phyloP scores from a whole-genome alignment of 2,113 vertebrate genomes.

The Polypterus senegalus region DNA sequence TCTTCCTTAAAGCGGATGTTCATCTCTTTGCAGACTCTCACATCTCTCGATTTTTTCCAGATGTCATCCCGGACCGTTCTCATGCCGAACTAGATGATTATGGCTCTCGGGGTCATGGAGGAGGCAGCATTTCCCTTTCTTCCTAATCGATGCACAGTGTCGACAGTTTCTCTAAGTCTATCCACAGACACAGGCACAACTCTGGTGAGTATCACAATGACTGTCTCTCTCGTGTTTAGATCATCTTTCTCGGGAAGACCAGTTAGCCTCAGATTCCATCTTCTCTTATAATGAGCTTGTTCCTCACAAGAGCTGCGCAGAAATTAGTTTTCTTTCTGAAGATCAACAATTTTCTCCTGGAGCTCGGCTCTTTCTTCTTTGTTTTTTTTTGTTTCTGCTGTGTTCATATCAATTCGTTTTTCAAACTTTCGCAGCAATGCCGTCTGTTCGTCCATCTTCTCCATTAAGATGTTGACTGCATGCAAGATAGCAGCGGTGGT shows the following conservation, averaged over 20 bases:
- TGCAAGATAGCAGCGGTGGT: no score
- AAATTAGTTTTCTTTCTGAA: no score
- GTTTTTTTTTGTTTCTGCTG: no score
- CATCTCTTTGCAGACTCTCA: constrained; percentile 15
- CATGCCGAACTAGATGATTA: constrained; percentile 16
- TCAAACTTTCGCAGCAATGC: no score
- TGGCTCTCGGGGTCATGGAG: constrained; percentile 7
- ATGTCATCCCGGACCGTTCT: constrained; percentile 8
- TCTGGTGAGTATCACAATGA: constrained; percentile 16
- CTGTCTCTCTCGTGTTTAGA: constrained; percentile 10
- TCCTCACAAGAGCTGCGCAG: no score
- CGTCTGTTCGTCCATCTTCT: no score
- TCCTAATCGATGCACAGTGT: no score
- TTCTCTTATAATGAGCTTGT: neutral
- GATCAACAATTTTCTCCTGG: no score
- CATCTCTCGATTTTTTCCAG: constrained; percentile 10
- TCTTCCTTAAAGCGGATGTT: constrained; percentile 16
- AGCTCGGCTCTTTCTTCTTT: no score
- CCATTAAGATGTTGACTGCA: no score
- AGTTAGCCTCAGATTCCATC: constrained; percentile 16
- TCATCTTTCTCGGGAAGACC: constrained; percentile 14
- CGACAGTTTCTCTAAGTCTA: constrained; percentile 1
- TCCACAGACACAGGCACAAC: constrained; percentile 17
- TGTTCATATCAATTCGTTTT: no score
- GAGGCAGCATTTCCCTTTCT: neutral